Percentiles rank a stretch among this genome's conserved stretches.
phyloP scores from a whole-genome alignment of 2,797 vertebrate genomes.

The Silurus lanzhouensis region DNA sequence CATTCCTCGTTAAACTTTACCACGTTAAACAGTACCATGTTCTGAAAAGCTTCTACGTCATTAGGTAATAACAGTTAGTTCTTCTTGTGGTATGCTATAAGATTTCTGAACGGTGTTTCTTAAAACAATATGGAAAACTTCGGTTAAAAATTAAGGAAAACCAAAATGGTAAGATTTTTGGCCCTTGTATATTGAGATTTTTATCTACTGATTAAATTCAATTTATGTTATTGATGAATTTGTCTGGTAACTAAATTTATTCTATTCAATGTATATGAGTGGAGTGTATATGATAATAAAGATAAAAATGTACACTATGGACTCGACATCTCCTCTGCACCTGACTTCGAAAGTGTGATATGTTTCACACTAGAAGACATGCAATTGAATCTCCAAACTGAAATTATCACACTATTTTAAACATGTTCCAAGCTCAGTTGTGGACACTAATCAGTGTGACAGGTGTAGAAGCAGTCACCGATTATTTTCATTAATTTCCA shows the following conservation, averaged over 20 bases:
- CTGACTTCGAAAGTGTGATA: background rate
- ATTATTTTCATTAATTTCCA: constrained; percentile 14
- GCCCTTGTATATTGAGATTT: background rate
- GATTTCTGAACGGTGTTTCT: too few species aligned
- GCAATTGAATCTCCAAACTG: constrained; percentile 42
- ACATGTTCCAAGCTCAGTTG: constrained; percentile 23
- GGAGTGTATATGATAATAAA: too few species aligned
- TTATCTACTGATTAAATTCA: background rate
- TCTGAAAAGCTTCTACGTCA: background rate
- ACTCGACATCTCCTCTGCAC: background rate
- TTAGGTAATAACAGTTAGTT: too few species aligned
- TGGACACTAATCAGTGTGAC: constrained; percentile 27
- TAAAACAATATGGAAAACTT: too few species aligned
- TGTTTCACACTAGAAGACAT: background rate
- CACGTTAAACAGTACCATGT: background rate
- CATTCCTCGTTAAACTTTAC: too few species aligned
- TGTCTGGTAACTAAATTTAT: background rate
- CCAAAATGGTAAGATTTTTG: background rate
- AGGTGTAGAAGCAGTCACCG: background rate
- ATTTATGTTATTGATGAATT: background rate
- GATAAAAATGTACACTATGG: background rate
- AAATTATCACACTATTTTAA: constrained; percentile 21
- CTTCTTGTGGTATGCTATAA: too few species aligned
- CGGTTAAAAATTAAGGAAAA: too few species aligned
- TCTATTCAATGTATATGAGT: background rate